Evolutionary conservation across 64 coral and sea anemone genomes (phyloP).

Genomic region (Montipora efflorescens): DNA sequence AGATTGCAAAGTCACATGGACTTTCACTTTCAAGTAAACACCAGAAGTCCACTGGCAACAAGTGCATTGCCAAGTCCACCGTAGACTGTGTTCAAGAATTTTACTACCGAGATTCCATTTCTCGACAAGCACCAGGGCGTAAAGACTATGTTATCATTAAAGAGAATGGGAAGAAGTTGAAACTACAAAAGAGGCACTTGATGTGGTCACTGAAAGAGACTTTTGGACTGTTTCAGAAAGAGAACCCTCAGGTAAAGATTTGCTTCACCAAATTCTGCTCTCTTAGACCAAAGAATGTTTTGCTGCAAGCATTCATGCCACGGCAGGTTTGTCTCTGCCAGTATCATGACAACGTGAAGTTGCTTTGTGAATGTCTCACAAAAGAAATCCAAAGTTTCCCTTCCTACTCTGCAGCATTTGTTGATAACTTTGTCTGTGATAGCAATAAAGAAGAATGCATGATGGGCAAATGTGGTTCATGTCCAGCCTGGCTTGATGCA

Average conservation of each 20-base stretch:
- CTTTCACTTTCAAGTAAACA: constrained; percentile 10
- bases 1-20: constrained; percentile 62
- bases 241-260: constrained; percentile 63
- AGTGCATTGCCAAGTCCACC: constrained; percentile 5
- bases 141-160: constrained; percentile 34
- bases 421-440: constrained; percentile 65
- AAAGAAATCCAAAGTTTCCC: constrained; percentile 60
- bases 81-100: constrained; percentile 46
- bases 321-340: constrained; percentile 65
- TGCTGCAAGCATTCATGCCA: constrained; percentile 60
- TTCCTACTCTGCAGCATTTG: constrained; percentile 65
- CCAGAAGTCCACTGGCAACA: neutral
- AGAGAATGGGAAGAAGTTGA: no score
- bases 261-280: constrained; percentile 72
- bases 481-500: constrained; percentile 56
- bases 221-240: constrained; percentile 65
- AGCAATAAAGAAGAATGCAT: constrained; percentile 67
- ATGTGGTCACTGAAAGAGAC: constrained; percentile 73
- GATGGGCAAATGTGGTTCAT: constrained; percentile 57
- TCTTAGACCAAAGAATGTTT: constrained; percentile 70
- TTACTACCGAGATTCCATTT: constrained; percentile 65
- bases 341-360: constrained; percentile 76
- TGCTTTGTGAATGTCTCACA: constrained; percentile 65
- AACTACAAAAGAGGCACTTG: neutral
- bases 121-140: constrained; percentile 63